Base-by-base conservation (phyloP, 1,140 invertebrate genomes). In the Conopomorpha cramerella region DNA sequence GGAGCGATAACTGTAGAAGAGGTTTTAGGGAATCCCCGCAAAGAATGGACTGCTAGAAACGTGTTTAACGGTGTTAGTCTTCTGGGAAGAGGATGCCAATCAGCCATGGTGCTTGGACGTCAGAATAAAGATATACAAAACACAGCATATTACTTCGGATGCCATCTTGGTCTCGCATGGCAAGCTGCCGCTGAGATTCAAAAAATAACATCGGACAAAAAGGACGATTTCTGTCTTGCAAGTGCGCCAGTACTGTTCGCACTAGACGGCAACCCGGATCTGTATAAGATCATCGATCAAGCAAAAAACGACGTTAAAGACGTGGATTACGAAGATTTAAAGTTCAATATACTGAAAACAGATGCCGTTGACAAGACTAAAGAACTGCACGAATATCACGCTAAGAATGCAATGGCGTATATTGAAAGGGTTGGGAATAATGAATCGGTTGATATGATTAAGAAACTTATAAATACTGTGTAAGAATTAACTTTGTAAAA, bases 31-130 rank as follows among this genome's bases (percentile, higher is more conserved):
- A 84, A 86, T 46, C 84, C 86, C 2, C 81, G 87, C 10, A 81
- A 82, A 7, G 90, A 92, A 68, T 96, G 92, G 92, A 86, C 89
- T n/a, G 72, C 85, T n/a, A 81, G 88, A 49, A 88, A 88, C 55
- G 86, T 88, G 37, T 81, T 90, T 13, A 86, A 86, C 38, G 86
- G 86, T 26, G 90, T 87, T 13, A 86, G 88, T 55, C 72, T 95
- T 10, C 63, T 94, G 13, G 90, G 91, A 0, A 90, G 89, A 53
- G 87, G 89, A 18, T 95, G 92, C 51, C 84, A 91, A 77, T 86
- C 89, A 14, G 87, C 90, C 1, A 73, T 95, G 50, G 82, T 87
- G 49, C 65, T 95, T n/a, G 89, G 86, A 10, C 85, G 84, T 18
- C 90, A 93, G 56, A 74, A 73, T 27, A 59, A 82, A 32, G 80